phyloP scores from a whole-genome alignment of 2,797 vertebrate species.

The Liasis olivaceus region DNA sequence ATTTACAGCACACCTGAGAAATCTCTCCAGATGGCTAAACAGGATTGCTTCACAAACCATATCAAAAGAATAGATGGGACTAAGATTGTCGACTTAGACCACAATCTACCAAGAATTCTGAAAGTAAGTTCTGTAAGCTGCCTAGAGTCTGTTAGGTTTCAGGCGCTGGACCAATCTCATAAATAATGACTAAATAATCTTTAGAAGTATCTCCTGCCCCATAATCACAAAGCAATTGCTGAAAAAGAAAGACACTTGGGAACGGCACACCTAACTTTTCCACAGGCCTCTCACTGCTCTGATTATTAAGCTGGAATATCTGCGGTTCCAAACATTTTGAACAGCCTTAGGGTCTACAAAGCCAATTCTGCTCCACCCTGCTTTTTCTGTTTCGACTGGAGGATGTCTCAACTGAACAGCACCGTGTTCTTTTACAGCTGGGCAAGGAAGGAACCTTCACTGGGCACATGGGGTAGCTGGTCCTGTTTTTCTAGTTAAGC shows the following conservation, averaged over 20 bases:
- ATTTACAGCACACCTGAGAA: no score
- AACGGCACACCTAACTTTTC: background rate
- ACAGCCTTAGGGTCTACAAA: background rate
- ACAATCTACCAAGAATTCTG: background rate
- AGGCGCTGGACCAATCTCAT: no score
- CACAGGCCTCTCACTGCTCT: background rate
- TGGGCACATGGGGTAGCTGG: slow-evolving; percentile 43
- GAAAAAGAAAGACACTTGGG: background rate
- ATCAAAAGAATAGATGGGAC: background rate
- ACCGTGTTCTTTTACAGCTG: slow-evolving; percentile 44
- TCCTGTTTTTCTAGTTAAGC: slow-evolving; percentile 73
- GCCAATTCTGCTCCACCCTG: background rate
- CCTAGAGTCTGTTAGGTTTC: background rate
- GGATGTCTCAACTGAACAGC: slow-evolving; percentile 42
- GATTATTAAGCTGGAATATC: background rate
- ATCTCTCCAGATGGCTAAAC: background rate
- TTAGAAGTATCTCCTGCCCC: background rate
- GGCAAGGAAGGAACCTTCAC: slow-evolving; percentile 61
- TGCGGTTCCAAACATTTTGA: background rate
- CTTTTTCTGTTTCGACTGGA: slow-evolving; percentile 15
- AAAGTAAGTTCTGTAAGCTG: background rate
- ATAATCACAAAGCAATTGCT: background rate
- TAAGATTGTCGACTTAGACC: background rate
- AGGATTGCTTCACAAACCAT: no score
- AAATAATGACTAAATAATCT: no score